Base-by-base conservation (phyloP, 1,140 invertebrate genomes). In the Aphaenogaster ashmeadi region DNA sequence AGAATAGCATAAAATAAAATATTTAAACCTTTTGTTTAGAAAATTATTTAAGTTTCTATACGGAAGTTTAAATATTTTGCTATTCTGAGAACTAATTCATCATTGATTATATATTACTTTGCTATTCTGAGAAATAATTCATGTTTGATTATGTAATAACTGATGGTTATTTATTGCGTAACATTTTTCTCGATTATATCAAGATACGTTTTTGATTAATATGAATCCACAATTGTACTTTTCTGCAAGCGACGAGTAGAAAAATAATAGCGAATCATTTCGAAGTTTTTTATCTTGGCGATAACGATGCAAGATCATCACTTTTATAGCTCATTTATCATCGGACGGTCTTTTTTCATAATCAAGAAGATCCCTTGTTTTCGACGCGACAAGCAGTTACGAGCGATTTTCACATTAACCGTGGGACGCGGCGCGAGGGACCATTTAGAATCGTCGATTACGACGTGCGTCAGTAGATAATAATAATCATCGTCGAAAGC, bases 381-480 rank as follows among this genome's bases (percentile, higher is more conserved):
- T 41, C 9, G 62, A 56, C 36, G 47, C 4, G 15, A 60, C 15
- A 38, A 18, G 50, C 79, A 38, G 33, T 44, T 56, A 81, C 52
- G 15, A 60, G 11, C 50, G n/a, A 18, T 41, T 50, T 27, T 52
- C 69, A 69, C 66, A 58, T 62, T 47, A 79, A 52, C 52, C 41
- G 27, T 47, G 58, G 54, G 36, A 66, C 54, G 79, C 38, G 56
- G 74, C 18, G 27, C 27, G 60, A 44, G 27, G 13, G 50, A 66
- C 75, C 58, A 47, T 60, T 75, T 47, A 54, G 56, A 69, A 50
- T 86, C 71, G 84, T 60, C 58, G 50, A 81, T 81, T 67, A 72
- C 47, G 56, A 83, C 47, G 77, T 89, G 88, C 89, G 89, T 89
- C 89, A 90, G 64, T 67, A 67, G 64, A 60, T 86, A 77, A 87